Conservation (phyloP, 2,113 vertebrate species). For the Chauna torquata region DNA sequence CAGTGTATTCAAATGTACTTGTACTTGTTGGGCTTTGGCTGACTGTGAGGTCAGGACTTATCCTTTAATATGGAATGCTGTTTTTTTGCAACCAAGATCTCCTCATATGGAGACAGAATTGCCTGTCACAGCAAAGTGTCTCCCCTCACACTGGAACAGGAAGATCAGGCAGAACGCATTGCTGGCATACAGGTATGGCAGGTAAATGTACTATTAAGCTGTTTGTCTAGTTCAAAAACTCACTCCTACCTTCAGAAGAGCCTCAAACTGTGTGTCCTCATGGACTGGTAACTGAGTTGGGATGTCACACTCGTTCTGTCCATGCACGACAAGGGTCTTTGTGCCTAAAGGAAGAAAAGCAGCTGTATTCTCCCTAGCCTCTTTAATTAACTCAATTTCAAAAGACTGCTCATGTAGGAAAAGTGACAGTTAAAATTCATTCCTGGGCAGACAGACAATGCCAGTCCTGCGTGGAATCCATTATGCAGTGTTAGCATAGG, state of each 20-base stretch:
- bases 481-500: not conserved
- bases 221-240: not conserved
- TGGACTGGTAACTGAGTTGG: conserved; percentile 98
- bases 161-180: not conserved
- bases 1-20: not conserved
- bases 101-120: not conserved
- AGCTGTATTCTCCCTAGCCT: not conserved
- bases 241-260: conserved; percentile 88
- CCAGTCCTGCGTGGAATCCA: not conserved
- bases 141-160: not conserved
- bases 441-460: not conserved
- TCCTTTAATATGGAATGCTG: not conserved
- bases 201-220: not conserved
- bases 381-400: not conserved
- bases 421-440: not conserved
- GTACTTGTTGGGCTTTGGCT: not conserved
- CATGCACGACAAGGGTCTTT: conserved; percentile 96
- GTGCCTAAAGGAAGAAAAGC: conserved; percentile 82
- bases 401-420: not conserved
- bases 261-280: conserved; percentile 98
- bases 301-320: conserved; percentile 98
- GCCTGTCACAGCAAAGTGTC: not conserved
- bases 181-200: not conserved
- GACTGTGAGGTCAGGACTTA: not conserved
- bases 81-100: not conserved